A percentile compares a stretch with the other conserved stretches of the same genome.
Evolutionary conservation across 2,888 invertebrate species (phyloP).

Genomic region (Ernsta delagoae): DNA sequence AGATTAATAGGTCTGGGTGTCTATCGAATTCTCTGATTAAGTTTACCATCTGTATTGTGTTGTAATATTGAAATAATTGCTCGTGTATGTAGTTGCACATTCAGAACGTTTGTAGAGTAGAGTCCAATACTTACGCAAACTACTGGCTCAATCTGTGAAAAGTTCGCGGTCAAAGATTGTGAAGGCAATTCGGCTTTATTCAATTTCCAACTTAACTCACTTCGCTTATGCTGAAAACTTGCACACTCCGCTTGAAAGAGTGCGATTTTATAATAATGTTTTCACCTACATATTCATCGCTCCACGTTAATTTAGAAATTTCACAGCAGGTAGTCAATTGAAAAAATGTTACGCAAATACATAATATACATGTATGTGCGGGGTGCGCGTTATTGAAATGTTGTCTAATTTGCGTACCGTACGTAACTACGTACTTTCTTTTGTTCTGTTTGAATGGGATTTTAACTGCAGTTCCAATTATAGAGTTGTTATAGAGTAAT

Average conservation of each 20-base stretch:
- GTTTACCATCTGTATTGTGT: too few relatives aligned
- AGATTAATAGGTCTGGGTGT: too few relatives aligned
- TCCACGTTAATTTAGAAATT: neutral
- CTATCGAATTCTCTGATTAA: too few relatives aligned
- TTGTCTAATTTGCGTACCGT: neutral
- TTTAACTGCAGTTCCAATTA: too few relatives aligned
- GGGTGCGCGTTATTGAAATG: neutral
- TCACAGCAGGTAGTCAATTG: neutral
- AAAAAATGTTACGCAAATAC: neutral
- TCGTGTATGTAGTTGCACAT: too few relatives aligned
- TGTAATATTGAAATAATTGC: too few relatives aligned
- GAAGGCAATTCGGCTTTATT: constrained; percentile 8
- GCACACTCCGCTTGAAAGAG: neutral
- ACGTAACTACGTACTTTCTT: neutral
- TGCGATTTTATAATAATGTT: neutral
- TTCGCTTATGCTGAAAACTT: constrained; percentile 1
- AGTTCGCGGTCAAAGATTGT: constrained; percentile 12
- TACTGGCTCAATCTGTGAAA: too few relatives aligned
- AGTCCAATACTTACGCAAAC: too few relatives aligned
- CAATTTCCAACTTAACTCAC: constrained; percentile 1
- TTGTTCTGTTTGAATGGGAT: neutral
- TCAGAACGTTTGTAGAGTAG: too few relatives aligned
- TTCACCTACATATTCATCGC: neutral
- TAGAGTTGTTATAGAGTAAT: too few relatives aligned
- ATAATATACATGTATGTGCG: neutral